A percentile compares a stretch with the other conserved stretches of the same genome.
Conservation (phyloP, 2,113 vertebrate genomes). For the Coptodon rendalli region DNA sequence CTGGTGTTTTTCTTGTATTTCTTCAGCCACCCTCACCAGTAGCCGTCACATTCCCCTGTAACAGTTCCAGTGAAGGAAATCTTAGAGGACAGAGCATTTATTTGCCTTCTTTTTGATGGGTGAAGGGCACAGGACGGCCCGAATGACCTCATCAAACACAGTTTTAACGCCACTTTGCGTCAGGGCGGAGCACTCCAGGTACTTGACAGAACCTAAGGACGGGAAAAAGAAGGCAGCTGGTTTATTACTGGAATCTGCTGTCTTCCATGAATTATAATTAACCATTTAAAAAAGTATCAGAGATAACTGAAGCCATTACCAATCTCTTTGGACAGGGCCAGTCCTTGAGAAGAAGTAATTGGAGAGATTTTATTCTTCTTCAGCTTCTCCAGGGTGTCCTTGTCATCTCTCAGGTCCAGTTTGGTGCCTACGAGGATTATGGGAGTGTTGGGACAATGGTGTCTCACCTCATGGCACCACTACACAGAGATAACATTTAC, state of each 20-base stretch:
- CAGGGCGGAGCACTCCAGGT: conserved; percentile 96
- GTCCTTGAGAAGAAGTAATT: conserved; percentile 93
- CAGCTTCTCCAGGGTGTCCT: conserved; percentile 94
- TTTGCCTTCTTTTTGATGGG: conserved; percentile 89
- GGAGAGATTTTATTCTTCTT: conserved; percentile 96
- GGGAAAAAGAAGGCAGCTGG: neutral
- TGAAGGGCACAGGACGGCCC: conserved; percentile 92
- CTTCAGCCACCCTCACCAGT: conserved; percentile 27
- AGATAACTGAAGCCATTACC: conserved; percentile 64
- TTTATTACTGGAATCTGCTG: neutral
- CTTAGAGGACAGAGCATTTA: conserved; percentile 86
- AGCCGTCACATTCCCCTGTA: conserved; percentile 61
- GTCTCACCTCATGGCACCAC: neutral
- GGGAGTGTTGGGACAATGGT: neutral
- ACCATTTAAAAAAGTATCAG: neutral
- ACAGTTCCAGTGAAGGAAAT: conserved; percentile 13
- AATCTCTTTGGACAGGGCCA: conserved; percentile 97
- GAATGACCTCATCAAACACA: conserved; percentile 95
- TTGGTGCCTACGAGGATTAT: neutral
- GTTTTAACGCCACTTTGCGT: conserved; percentile 97
- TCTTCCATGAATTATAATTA: neutral
- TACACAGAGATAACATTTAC: neutral
- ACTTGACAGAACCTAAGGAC: conserved; percentile 86
- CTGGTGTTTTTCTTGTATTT: conserved; percentile 43
- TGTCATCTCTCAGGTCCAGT: conserved; percentile 84